Evolutionary conservation across 2,797 vertebrate genomes (phyloP).

Genomic region (Sus cebifrons): DNA sequence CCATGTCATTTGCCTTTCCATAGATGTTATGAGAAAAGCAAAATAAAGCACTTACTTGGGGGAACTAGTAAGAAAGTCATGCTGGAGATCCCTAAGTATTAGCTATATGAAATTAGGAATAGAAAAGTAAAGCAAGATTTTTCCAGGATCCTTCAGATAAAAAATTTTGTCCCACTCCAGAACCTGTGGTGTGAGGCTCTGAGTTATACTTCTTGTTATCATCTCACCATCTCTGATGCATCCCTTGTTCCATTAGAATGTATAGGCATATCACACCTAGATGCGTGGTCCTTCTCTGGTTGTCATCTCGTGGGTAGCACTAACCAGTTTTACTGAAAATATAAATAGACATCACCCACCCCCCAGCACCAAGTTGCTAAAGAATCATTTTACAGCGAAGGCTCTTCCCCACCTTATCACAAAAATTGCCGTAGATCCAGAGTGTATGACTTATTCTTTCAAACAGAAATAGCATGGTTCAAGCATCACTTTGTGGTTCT

Average conservation of each 20-base stretch:
- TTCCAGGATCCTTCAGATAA: neutral
- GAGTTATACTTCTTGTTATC: neutral
- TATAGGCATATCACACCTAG: too few species aligned
- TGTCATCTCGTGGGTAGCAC: neutral
- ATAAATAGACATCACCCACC: neutral
- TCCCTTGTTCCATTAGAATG: neutral
- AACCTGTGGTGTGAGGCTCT: neutral
- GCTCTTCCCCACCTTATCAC: neutral
- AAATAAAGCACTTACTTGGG: neutral
- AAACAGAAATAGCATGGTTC: neutral
- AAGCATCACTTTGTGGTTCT: neutral
- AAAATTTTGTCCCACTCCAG: neutral
- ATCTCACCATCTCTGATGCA: neutral
- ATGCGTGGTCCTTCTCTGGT: neutral
- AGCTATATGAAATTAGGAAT: neutral
- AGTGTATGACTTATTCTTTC: neutral
- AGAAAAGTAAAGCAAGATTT: neutral
- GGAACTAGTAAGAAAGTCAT: neutral
- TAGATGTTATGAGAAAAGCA: neutral
- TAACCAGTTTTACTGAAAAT: neutral
- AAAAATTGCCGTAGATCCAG: neutral
- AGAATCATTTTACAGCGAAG: neutral
- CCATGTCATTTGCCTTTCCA: neutral
- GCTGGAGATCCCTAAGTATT: neutral
- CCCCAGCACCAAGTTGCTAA: neutral